These are phyloP conservation scores for Panopea generosa DNA, from an alignment of 2,888 invertebrate species.

Conservation along the genomic window DNA sequence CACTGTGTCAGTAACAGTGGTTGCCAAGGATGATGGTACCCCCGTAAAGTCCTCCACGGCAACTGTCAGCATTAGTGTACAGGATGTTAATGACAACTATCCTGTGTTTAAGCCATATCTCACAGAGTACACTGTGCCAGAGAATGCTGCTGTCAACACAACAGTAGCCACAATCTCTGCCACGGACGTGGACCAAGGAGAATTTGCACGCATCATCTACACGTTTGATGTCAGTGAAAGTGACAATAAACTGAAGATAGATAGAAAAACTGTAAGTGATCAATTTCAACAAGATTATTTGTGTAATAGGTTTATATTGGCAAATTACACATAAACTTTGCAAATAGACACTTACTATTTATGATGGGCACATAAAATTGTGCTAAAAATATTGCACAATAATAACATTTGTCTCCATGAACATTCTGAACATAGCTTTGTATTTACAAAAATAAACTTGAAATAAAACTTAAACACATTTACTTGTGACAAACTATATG, in stretches of 20 bases:
- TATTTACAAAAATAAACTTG: too few relatives aligned
- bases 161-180: slow-evolving; percentile 90
- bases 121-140: slow-evolving; percentile 58
- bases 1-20: slow-evolving; percentile 68
- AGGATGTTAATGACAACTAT: slow-evolving; percentile 92
- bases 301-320: too few relatives aligned
- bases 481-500: too few relatives aligned
- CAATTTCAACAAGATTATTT: background rate
- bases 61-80: slow-evolving; percentile 89
- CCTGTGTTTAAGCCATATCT: slow-evolving; percentile 88
- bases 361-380: too few relatives aligned
- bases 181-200: slow-evolving; percentile 88
- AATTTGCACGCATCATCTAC: slow-evolving; percentile 89
- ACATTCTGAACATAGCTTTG: too few relatives aligned
- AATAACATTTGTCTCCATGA: too few relatives aligned
- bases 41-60: slow-evolving; percentile 85
- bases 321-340: too few relatives aligned
- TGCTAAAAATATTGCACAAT: too few relatives aligned
- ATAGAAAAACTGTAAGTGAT: slow-evolving; percentile 83
- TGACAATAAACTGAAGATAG: slow-evolving; percentile 90
- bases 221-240: slow-evolving; percentile 89
- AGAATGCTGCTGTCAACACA: slow-evolving; percentile 69
- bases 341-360: too few relatives aligned
- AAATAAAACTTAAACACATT: too few relatives aligned
- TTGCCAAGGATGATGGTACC: slow-evolving; percentile 76